Base-by-base conservation (phyloP, 2,888 invertebrate genomes). In the Nephrocerus scutellatus region DNA sequence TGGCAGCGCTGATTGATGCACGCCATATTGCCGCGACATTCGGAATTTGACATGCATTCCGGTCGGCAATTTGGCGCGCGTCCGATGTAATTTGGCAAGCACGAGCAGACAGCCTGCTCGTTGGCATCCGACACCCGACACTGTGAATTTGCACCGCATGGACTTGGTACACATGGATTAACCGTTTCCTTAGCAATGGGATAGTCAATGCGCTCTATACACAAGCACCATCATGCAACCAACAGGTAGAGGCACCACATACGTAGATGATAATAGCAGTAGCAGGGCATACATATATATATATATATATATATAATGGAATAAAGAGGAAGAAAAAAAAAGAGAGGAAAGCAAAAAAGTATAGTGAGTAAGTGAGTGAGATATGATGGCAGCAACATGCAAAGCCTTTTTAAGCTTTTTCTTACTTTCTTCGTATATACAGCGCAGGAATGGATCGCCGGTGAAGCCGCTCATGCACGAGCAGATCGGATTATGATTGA, bases 401-500 rank as follows among this genome's bases (percentile, higher is more conserved):
- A 46, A 44, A 44, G 46, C 44, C 39, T 8, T 22, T 41, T 31
- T n/a, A n/a, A n/a, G 22, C 25, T 18, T 20, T 29, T 42, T 57
- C 80, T 80, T 76, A 82, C 84, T 74, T 67, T 76, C 74, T 74
- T 80, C 76, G 48, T 70, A 71, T 25, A 75, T 59, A 59, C 87
- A 88, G 55, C 80, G 76, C 39, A 80, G 72, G 60, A 88, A 86
- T 42, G 90, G 88, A 72, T 90, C 87, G 38, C 90, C 90, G 23
- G 74, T 75, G 62, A 76, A 81, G 51, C 81, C 82, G 48, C 75
- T 70, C 35, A 77, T 75, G 64, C 90, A 90, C 62, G 82, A 83
- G 70, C 90, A 90, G 47, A 86, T 77, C 25, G 89, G 85, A 63
- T 84, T 86, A 62, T 90, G 90, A 65, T 85, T 86, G 32, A 87